These are phyloP conservation scores for Trachymyrmex septentrionalis DNA, from an alignment of 1,140 invertebrate species.

Conservation along the genomic window DNA sequence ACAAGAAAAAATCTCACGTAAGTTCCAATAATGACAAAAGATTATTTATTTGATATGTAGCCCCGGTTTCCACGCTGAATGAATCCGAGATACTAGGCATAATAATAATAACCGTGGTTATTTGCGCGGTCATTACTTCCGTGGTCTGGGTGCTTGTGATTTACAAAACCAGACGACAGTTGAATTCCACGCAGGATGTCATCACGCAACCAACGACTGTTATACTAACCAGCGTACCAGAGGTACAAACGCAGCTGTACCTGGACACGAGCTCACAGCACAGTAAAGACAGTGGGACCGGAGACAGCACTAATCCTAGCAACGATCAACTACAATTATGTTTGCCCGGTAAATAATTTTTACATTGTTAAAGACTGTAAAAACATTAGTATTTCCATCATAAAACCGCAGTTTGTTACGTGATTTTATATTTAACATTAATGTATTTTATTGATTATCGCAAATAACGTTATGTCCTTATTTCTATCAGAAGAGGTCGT, in stretches of 20 bases:
- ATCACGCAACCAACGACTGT: slow-evolving; percentile 66
- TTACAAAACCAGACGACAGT: slow-evolving; percentile 92
- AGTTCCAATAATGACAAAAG: too few relatives aligned
- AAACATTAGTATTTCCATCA: not conserved
- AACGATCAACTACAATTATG: slow-evolving; percentile 87
- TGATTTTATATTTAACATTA: slow-evolving; percentile 7
- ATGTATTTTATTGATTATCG: not conserved
- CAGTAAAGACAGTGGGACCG: slow-evolving; percentile 89
- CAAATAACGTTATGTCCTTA: not conserved
- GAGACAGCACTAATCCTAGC: slow-evolving; percentile 88
- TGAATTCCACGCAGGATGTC: slow-evolving; percentile 81
- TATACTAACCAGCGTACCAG: slow-evolving; percentile 54
- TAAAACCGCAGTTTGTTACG: not conserved
- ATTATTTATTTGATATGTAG: slow-evolving; percentile 68
- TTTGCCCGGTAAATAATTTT: slow-evolving; percentile 80
- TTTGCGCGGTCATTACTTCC: slow-evolving; percentile 95
- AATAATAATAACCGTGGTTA: slow-evolving; percentile 95
- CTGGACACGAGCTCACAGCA: slow-evolving; percentile 85
- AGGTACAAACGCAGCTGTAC: slow-evolving; percentile 83
- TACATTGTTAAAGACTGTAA: not conserved
- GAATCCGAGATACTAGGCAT: slow-evolving; percentile 93
- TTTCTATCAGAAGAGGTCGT: slow-evolving; percentile 79
- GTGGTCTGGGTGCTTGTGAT: slow-evolving; percentile 97
- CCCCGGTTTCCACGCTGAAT: slow-evolving; percentile 83
- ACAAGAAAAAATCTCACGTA: too few relatives aligned